phyloP scores from a whole-genome alignment of 2,888 invertebrate species.

The Morinoia aosen region DNA sequence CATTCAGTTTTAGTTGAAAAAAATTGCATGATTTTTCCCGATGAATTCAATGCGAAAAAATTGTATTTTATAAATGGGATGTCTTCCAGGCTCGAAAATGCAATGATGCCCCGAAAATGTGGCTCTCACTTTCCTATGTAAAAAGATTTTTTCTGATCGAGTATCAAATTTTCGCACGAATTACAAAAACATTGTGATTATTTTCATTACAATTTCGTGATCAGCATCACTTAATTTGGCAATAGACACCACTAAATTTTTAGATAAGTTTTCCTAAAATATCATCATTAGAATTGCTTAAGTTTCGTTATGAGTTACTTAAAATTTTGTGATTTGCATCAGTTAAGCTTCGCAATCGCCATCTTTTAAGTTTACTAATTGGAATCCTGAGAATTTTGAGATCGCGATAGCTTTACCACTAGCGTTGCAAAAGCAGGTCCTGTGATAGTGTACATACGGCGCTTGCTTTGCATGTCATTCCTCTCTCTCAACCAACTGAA shows the following conservation, averaged over 20 bases:
- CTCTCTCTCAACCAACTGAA: constrained; percentile 7
- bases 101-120: neutral
- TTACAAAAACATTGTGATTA: too few species aligned
- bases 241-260: too few species aligned
- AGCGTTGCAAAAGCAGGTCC: neutral
- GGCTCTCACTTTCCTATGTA: neutral
- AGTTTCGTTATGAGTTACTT: too few species aligned
- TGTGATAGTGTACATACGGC: neutral
- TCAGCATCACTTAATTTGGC: neutral
- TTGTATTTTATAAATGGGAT: neutral
- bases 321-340: too few species aligned
- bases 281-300: too few species aligned
- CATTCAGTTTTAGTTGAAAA: neutral
- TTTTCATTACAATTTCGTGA: neutral
- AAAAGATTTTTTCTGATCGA: neutral
- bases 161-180: neutral
- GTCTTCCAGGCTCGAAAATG: neutral
- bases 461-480: neutral
- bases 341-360: too few species aligned
- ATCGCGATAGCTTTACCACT: neutral
- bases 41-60: neutral
- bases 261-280: too few species aligned
- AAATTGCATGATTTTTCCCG: neutral
- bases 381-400: too few species aligned
- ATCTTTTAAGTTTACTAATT: too few species aligned